These are phyloP conservation scores for Channa argus DNA, from an alignment of 2,113 vertebrate species.

Conservation along the genomic window DNA sequence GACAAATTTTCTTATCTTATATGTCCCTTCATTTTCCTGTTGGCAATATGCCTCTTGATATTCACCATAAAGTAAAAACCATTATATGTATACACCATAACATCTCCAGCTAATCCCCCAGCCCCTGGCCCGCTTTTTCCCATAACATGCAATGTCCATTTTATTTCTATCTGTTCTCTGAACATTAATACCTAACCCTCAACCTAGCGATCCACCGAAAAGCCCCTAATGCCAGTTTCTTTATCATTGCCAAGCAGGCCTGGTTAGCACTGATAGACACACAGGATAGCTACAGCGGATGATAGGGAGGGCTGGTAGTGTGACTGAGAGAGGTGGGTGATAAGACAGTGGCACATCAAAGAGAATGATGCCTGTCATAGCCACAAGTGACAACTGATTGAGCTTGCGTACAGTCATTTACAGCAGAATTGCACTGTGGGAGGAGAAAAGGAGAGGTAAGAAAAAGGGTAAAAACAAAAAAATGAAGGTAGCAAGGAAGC, in stretches of 20 bases:
- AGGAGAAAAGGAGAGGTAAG: neutral
- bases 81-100: conserved; percentile 1
- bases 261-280: conserved; percentile 71
- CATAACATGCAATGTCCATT: conserved; percentile 32
- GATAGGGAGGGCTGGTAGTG: conserved; percentile 48
- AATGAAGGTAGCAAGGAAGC: neutral
- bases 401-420: conserved; percentile 27
- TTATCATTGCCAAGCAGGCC: conserved; percentile 71
- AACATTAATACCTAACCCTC: conserved; percentile 47
- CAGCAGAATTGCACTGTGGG: conserved; percentile 8
- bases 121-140: conserved; percentile 12
- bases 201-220: conserved; percentile 46
- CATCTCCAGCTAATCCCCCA: conserved; percentile 4
- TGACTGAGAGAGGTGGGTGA: conserved; percentile 49
- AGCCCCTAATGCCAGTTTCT: conserved; percentile 41
- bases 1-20: neutral
- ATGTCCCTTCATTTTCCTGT: conserved; percentile 3
- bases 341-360: conserved; percentile 57
- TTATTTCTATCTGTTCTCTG: conserved; percentile 30
- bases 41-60: neutral
- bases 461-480: neutral
- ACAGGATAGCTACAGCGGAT: conserved; percentile 50
- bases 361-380: conserved; percentile 64
- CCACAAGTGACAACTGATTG: conserved; percentile 52
- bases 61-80: neutral